Conservation (phyloP, 2,113 vertebrate species). For the Ptilonorhynchus violaceus region DNA sequence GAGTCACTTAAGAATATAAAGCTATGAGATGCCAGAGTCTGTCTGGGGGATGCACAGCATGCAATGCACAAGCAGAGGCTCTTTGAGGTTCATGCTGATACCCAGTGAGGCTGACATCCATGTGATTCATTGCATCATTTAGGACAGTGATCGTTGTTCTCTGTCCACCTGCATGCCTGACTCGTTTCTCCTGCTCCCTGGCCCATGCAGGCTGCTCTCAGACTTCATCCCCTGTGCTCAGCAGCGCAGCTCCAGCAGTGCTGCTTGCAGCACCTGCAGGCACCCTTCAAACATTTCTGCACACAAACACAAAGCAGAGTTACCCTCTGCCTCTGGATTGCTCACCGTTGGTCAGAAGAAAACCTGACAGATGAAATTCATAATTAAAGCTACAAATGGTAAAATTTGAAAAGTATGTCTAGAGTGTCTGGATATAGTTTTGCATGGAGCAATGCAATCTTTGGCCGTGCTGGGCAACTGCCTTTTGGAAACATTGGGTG, state of each 20-base stretch:
- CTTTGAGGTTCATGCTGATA: not conserved
- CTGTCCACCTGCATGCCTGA: not conserved
- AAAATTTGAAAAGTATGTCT: not conserved
- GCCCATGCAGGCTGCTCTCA: not conserved
- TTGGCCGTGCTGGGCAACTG: not conserved
- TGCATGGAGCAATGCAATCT: not conserved
- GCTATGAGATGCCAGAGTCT: not conserved
- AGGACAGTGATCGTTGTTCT: not conserved
- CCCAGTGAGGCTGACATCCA: not conserved
- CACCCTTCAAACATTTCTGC: not conserved
- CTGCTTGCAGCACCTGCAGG: not conserved
- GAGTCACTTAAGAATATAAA: not conserved
- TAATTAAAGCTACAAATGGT: slow-evolving; percentile 4
- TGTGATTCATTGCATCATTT: not conserved
- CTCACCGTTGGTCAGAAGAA: not conserved
- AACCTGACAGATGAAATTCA: not conserved
- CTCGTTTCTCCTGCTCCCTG: not conserved
- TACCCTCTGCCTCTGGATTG: not conserved
- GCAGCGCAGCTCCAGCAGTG: not conserved
- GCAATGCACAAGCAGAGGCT: no score
- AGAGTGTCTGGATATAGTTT: not conserved
- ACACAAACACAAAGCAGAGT: not conserved
- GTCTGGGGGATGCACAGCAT: no score
- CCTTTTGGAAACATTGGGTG: slow-evolving; percentile 14
- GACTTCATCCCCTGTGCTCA: not conserved